phyloP scores from a whole-genome alignment of 2,113 vertebrate species.

The Pluvianellus socialis region DNA sequence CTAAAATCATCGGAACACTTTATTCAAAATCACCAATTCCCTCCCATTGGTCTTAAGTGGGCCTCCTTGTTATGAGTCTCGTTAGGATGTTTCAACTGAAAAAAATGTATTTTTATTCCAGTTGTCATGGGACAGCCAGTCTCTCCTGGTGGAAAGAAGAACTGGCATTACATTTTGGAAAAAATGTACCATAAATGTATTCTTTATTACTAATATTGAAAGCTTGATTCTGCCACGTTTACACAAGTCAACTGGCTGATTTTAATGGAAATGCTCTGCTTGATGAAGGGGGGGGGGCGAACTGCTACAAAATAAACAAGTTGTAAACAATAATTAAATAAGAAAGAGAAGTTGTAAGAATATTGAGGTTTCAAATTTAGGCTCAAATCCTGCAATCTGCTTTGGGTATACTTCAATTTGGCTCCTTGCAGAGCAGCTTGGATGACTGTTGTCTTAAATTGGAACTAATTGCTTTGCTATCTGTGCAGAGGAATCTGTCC shows the following conservation, averaged over 20 bases:
- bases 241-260: neutral
- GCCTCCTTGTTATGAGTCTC: neutral
- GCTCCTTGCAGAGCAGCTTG: neutral
- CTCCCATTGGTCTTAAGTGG: neutral
- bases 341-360: neutral
- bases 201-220: neutral
- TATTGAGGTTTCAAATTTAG: neutral
- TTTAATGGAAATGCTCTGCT: neutral
- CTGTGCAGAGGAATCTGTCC: neutral
- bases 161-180: neutral
- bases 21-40: neutral
- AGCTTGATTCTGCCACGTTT: neutral
- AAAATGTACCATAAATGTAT: neutral
- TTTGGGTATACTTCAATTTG: slow-evolving; percentile 2
- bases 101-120: neutral
- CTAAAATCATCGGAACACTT: neutral
- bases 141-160: neutral
- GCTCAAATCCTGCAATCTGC: neutral
- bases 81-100: neutral
- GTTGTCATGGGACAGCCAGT: neutral
- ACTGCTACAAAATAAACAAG: neutral
- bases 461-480: neutral
- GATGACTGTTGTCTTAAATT: neutral
- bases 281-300: neutral
- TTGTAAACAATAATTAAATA: slow-evolving; percentile 12